Base-by-base conservation (phyloP, 1,140 invertebrate genomes). In the Zaprionus davidi region DNA sequence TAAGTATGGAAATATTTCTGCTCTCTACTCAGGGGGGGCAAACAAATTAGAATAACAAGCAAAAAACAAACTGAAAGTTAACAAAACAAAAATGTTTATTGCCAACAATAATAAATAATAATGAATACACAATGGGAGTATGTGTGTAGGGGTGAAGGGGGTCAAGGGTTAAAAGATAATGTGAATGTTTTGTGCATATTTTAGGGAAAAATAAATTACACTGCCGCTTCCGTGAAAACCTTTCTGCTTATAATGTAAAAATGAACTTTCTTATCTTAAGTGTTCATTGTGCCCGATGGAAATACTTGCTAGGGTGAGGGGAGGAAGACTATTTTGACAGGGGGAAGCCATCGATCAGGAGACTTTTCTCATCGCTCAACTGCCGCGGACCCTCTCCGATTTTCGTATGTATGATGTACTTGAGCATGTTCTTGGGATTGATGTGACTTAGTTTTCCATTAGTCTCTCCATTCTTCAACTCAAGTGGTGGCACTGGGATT, bases 351-450 rank as follows among this genome's bases (percentile, higher is more conserved):
- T 91, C 87, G 41, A 93, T 90, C 56, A 96, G 82, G 26, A 96
- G 93, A 92, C 96, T 95, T 55, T 94, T 91, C 46, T 94, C 92
- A 15, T 93, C 85, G 15, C 51, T 68, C 13, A 88, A 75, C 81
- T 94, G 91, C 77, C 94, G 91, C 12, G 96, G 96, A 13, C 96
- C 97, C 66, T 95, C 93, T 9, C 97, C 96, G 49, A 97, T 93
- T 92, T 95, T 95, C 4, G 97, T 98, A 81, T 96, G 94, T 79
- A 98, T 98, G n/a, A 97, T 94, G 93, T 97, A 98, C 91, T 97
- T 97, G 2, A 98, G 93, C 17, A 94, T 84, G 90, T 96, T 95
- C 22, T 91, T 85, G 26, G 88, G 80, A 62, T 82, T 66, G 6
- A 78, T 36, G 51, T 64, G 76, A 0, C 20, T 28, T 13, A 28